Evolutionary conservation across 2,797 vertebrate genomes (phyloP), one percentile per base, ranked within the genome.

Genomic region (Oreortyx pictus): DNA sequence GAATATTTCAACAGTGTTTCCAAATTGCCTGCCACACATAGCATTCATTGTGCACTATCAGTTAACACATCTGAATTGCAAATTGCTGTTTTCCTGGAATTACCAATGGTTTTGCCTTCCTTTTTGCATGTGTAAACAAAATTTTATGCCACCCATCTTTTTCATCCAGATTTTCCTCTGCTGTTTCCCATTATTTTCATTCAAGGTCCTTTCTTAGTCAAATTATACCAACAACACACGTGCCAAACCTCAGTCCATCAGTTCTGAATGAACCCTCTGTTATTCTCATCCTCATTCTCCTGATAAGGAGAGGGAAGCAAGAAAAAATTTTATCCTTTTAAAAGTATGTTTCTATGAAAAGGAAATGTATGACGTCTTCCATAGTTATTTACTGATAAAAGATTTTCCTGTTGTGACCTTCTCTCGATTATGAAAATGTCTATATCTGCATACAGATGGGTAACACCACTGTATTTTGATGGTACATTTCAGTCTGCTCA

Each of bases 91-190:
- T 94, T 64, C 64, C 82, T 86, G 67, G 70, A 90, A 89, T 72
- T 75, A 88, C 46, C 91, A 92, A 82, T 39, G 31, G 44, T 8
- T 94, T 95, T 92, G 77, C 37, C 60, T 96, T 94, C 79, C 47
- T 47, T 64, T 80, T 89, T 88, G 82, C 50, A 86, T 92, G 76
- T 1, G 7, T 79, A 86, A 92, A 92, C 59, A 85, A 85, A 56
- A 66, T 54, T 49, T 47, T 52, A 46, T 12, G 41, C 31, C 82
- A 66, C 29, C 23, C 24, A 49, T 75, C 25, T 66, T 87, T 66
- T 5, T 56, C 50, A 85, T 54, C 9, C 33, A 1, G 43, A 14
- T 71, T 77, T 90, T 68, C 41, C 62, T 78, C 60, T 81, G 22
- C 6, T 60, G 18, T 81, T 87, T 92, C 70, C 74, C 0, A 2